Percentiles rank a stretch among this genome's conserved stretches.
Conservation (phyloP, 2,113 vertebrate species). For the Phalacrocorax carbo region DNA sequence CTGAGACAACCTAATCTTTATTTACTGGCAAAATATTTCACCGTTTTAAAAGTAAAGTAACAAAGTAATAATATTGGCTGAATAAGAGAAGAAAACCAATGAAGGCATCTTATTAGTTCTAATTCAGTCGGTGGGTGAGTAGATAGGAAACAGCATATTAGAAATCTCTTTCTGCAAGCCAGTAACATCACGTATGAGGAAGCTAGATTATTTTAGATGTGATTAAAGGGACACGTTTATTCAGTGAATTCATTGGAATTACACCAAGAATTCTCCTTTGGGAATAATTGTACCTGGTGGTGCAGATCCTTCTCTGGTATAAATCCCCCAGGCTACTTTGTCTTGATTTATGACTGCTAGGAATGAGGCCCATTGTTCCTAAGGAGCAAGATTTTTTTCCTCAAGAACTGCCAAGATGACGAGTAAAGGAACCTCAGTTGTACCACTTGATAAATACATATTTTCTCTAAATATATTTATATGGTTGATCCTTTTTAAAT, state of each 20-base stretch:
- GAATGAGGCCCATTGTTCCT: background rate
- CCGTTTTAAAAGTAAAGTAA: background rate
- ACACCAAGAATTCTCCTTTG: background rate
- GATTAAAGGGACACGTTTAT: constrained; percentile 24
- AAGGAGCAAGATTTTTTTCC: background rate
- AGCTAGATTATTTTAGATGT: background rate
- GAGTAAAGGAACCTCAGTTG: background rate
- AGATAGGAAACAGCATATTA: background rate
- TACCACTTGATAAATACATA: background rate
- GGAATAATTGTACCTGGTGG: constrained; percentile 12
- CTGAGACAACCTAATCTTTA: background rate
- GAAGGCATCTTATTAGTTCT: background rate
- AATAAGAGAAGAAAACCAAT: background rate
- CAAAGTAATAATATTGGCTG: background rate
- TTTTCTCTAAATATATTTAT: background rate
- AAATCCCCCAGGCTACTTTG: background rate
- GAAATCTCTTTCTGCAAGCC: background rate
- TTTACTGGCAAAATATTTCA: background rate
- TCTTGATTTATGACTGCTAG: background rate
- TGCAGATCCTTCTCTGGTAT: background rate
- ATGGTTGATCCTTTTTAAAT: background rate
- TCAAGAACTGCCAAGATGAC: background rate
- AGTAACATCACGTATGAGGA: background rate
- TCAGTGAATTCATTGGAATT: background rate
- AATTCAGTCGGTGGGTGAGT: background rate